Evolutionary conservation across 35 echinoderm and acorn worm genomes (phyloP), one percentile per base, ranked within the genome.

Genomic region (Stichopus chloronotus): DNA sequence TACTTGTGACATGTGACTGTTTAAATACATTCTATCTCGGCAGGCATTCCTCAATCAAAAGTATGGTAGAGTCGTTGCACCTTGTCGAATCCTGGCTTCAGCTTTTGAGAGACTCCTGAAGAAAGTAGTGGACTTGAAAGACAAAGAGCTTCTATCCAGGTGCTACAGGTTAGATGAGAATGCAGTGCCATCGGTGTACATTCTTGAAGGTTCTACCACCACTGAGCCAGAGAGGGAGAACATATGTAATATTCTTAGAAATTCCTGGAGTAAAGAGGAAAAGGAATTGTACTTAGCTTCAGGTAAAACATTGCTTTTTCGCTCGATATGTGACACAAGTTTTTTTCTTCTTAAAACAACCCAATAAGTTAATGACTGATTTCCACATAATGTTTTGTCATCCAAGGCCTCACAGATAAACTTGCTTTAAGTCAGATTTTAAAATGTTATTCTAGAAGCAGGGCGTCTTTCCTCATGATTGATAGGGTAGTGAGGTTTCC

Each of bases 21-120:
- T 43, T 43, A n/a, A n/a, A n/a, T 43, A 43, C 22, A 68, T 76
- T 71, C 83, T 93, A 20, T 90, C 56, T 43, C 68, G 61, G 9
- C 83, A 99, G 95, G 86, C 91, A 74, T 95, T 99, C 79, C 86
- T 99, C 55, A 99, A 99, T 71, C 95, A 96, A 93, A 96, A 99
- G 88, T 96, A 99, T 79, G 93, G 96, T 19, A 88, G 95, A 7
- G 54, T 91, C 24, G 63, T 92, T 2, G 88, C 93, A 12, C 97
- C 97, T 1, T 78, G 76, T 63, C 94, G 94, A 7, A 96, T 99
- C 63, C 90, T 95, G 5, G 94, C 97, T 17, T 95, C 95, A 12
- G 97, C 97, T 8, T 99, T 93, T 63, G 97, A 99, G n/a, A 88
- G 95, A 20, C 90, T 99, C 9, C 93, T 96, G 82, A 95, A 92